Evolutionary conservation across 1,140 invertebrate genomes (phyloP), one percentile per base, ranked within the genome.

Genomic region (Tetragonula clypearis): DNA sequence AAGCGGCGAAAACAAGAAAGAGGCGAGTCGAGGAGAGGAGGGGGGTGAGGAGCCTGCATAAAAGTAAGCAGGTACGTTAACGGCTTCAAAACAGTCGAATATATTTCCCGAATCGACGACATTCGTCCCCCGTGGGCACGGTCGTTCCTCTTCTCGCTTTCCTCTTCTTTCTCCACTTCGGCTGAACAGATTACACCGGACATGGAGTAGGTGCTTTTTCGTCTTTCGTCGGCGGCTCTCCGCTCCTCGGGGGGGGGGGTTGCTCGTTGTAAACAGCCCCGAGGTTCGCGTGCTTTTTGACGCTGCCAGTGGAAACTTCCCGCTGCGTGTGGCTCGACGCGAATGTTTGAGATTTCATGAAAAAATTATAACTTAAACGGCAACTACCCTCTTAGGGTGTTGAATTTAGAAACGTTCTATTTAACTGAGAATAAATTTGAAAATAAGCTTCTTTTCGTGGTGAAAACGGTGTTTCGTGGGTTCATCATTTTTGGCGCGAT

Each of bases 1-100:
- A 91, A 91, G 88, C 86, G 84, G 79, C 73, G 91, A 92, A 92
- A 92, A 92, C 91, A 92, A 92, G 91, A 91, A 91, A 89, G 88
- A 91, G 85, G 84, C 82, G 49, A 88, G 66, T 62, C 84, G 74
- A 6, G 41, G 41, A 5, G 41, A 3, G 6, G 6, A 6, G n/a
- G 53, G 78, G 23, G 41, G 35, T 15, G 23, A 26, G 26, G 26
- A 23, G 82, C 85, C 86, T 83, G 90, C 88, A 86, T 87, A 87
- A 91, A 87, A 88, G 83, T 90, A 88, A 87, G 85, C 88, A 88
- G 84, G 86, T 82, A 87, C 81, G 86, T 91, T 88, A 91, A 88
- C 77, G 85, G 82, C 79, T 86, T 89, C 84, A 88, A 91, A 91
- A 91, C 88, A 91, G 88, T 85, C 79, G 84, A 91, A 90, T 90